A percentile compares a stretch with the other conserved stretches of the same genome.
Conservation (phyloP, 1,140 invertebrate species). For the Anoplophora glabripennis region DNA sequence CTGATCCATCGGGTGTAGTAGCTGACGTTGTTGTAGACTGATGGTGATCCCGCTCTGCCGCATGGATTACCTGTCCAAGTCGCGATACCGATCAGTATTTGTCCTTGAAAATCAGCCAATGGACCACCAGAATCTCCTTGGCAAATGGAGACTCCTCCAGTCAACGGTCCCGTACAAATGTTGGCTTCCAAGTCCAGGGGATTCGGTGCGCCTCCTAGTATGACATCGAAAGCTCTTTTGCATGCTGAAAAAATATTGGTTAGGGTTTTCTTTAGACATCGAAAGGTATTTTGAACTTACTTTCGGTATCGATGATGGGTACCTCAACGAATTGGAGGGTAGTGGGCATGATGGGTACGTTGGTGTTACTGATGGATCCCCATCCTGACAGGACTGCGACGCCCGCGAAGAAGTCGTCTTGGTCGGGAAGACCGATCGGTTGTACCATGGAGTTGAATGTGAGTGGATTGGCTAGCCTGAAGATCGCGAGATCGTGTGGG, state of each 20-base stretch:
- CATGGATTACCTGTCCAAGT: constrained; percentile 74
- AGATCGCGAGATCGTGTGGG: constrained; percentile 62
- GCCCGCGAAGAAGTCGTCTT: constrained; percentile 38
- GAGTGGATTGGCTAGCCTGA: constrained; percentile 56
- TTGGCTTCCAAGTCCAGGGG: not conserved
- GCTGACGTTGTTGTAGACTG: constrained; percentile 67
- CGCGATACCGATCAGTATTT: constrained; percentile 61
- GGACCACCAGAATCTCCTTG: constrained; percentile 68
- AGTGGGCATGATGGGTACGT: constrained; percentile 37
- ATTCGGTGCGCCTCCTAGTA: not conserved
- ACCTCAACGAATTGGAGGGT: no score
- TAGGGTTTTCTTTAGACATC: constrained; percentile 21
- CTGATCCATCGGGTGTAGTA: no score
- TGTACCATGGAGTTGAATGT: constrained; percentile 53
- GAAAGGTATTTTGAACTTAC: no score
- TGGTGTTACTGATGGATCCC: constrained; percentile 41
- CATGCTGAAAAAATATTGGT: constrained; percentile 28
- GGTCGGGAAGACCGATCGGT: constrained; percentile 51
- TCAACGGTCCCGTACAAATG: constrained; percentile 58
- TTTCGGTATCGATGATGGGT: no score
- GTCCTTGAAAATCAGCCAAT: constrained; percentile 48
- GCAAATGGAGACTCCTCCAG: constrained; percentile 56
- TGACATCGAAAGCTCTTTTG: constrained; percentile 47
- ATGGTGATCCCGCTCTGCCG: constrained; percentile 60
- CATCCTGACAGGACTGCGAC: constrained; percentile 46